Evolutionary conservation across 1,140 invertebrate genomes (phyloP), one percentile per base, ranked within the genome.

Genomic region (Rhopalosiphum maidis): DNA sequence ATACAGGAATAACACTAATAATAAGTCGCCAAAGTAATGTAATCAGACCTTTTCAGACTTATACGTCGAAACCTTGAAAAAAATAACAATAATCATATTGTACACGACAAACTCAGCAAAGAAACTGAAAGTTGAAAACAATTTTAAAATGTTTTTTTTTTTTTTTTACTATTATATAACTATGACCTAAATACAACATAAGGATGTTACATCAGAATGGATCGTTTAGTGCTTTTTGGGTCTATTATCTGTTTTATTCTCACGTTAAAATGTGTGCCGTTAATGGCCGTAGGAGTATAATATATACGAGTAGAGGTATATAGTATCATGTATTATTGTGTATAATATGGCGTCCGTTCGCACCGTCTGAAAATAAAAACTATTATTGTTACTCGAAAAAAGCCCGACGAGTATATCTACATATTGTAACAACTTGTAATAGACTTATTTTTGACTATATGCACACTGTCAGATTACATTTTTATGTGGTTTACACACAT

Each of bases 221-320:
- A 88, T 48, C 30, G 86, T 88, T 88, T 48, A 89, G 87, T 54
- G 48, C n/a, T 89, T 89, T 89, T 54, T 37, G 23, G 35, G 25
- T 89, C 48, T 89, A 54, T 89, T 89, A 51, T 89, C 18, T 89
- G 6, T 89, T 89, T 86, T 54, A 89, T 89, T 89, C 87, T 89
- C 87, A 89, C 87, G 87, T 54, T 5, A 37, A 89, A 89, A 89
- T 89, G 48, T 89, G 41, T 54, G n/a, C 18, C 21, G 87, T 89
- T 11, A 54, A 54, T 89, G 22, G n/a, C 51, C 35, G 85, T 87
- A 87, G 83, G 83, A 43, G 82, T 83, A 83, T 37, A 82, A 35
- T n/a, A 82, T 35, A 35, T 35, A 77, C 11, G 11, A 35, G 15
- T 21, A 77, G 23, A 8, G 25, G 68, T 41, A 41, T 41, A 41